phyloP scores from a whole-genome alignment of 2,113 vertebrate genomes.

The Irena cyanogastra region DNA sequence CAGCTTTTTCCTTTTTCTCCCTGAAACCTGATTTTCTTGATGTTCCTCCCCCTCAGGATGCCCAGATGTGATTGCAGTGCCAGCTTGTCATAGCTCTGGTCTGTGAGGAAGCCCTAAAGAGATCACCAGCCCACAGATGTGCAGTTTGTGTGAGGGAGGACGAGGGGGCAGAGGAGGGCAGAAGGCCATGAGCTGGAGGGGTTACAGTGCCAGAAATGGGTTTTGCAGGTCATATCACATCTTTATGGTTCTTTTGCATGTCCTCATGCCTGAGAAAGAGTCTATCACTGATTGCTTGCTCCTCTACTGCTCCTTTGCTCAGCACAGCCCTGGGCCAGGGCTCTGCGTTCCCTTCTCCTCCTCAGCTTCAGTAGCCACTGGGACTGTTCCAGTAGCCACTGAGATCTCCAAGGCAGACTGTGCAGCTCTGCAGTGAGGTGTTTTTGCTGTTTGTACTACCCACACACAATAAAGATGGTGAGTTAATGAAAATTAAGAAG shows the following conservation, averaged over 20 bases:
- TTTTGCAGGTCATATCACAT: neutral
- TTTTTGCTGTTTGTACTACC: neutral
- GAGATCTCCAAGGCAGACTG: neutral
- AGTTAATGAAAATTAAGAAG: slow-evolving; percentile 3
- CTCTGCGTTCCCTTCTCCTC: neutral
- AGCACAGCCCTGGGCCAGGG: neutral
- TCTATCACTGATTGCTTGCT: neutral
- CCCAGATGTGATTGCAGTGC: neutral
- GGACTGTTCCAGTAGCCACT: neutral
- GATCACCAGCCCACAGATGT: fast-evolving
- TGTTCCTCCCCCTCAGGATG: neutral
- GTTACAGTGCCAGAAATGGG: neutral
- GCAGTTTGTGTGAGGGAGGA: neutral
- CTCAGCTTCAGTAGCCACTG: neutral
- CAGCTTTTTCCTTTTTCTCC: neutral
- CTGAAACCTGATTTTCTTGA: neutral
- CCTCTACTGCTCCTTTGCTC: neutral
- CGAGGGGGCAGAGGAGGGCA: neutral
- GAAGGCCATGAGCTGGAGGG: neutral
- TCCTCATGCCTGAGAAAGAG: neutral
- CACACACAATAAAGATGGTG: neutral
- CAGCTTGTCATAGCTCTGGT: neutral
- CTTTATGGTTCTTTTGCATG: neutral
- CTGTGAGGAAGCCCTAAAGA: neutral
- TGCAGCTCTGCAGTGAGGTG: neutral